Percentiles rank a stretch among this genome's conserved stretches.
phyloP scores from a whole-genome alignment of 2,113 vertebrate genomes.

The Larimichthys polyactis region DNA sequence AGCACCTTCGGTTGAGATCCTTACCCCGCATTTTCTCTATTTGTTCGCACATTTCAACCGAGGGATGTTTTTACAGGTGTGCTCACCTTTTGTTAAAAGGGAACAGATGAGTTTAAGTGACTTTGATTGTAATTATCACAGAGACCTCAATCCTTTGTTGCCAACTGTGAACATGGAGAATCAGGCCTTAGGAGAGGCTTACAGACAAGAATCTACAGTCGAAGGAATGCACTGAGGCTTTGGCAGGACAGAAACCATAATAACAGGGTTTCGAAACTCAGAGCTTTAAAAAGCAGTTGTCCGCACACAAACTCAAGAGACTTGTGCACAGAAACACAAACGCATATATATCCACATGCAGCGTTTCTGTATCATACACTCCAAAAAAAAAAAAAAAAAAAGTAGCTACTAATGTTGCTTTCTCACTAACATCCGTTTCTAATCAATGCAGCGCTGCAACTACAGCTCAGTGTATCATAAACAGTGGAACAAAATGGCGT shows the following conservation, averaged over 20 bases:
- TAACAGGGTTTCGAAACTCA: constrained; percentile 85
- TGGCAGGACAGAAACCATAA: constrained; percentile 79
- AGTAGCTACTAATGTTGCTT: constrained; percentile 36
- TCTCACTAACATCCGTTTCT: constrained; percentile 15
- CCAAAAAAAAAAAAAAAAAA: constrained; percentile 20
- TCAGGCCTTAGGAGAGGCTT: constrained; percentile 52
- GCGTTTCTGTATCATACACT: constrained; percentile 19
- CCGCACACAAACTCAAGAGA: constrained; percentile 38
- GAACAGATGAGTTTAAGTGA: background rate
- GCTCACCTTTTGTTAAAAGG: constrained; percentile 21
- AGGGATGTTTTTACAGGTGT: constrained; percentile 11
- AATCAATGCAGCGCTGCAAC: constrained; percentile 43
- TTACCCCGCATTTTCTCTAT: too few species aligned
- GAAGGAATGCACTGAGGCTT: constrained; percentile 79
- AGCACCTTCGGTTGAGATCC: background rate
- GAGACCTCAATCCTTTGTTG: constrained; percentile 26
- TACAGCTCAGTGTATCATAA: constrained; percentile 29
- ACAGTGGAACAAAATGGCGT: constrained; percentile 64
- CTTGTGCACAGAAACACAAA: constrained; percentile 41
- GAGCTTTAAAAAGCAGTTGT: constrained; percentile 88
- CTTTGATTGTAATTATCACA: constrained; percentile 34
- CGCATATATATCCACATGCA: constrained; percentile 22
- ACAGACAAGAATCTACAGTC: constrained; percentile 72
- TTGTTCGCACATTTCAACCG: background rate
- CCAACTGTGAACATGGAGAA: constrained; percentile 36